Evolutionary conservation across 2,888 invertebrate species (phyloP).

Genomic region (Hirtodrosophila histrioides): DNA sequence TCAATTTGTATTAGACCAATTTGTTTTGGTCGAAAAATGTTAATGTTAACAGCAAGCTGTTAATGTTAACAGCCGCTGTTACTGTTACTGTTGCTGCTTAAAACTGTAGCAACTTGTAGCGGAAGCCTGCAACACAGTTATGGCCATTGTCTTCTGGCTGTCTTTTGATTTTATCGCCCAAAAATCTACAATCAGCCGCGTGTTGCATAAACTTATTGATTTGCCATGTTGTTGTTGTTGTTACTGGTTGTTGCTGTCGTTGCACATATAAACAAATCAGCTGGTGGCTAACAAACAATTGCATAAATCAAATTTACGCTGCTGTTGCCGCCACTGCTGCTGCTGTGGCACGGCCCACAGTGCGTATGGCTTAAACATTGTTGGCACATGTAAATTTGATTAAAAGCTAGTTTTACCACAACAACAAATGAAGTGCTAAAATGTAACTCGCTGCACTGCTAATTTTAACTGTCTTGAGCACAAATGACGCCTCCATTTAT

Average conservation of each 20-base stretch:
- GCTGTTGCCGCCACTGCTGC: conserved; percentile 13
- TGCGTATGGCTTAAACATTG: conserved; percentile 65
- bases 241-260: conserved; percentile 48
- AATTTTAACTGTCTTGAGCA: conserved; percentile 61
- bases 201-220: conserved; percentile 78
- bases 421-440: conserved; percentile 71
- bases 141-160: conserved; percentile 63
- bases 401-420: conserved; percentile 72
- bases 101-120: conserved; percentile 65
- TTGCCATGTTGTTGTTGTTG: conserved; percentile 49
- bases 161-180: conserved; percentile 64
- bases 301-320: conserved; percentile 78
- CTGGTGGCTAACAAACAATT: conserved; percentile 73
- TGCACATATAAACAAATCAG: conserved; percentile 76
- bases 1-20: background rate
- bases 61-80: conserved; percentile 7
- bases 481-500: conserved; percentile 72
- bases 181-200: conserved; percentile 63
- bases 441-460: conserved; percentile 49
- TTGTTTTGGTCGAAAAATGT: conserved; percentile 61
- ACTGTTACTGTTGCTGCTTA: conserved; percentile 6
- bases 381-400: conserved; percentile 73
- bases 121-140: conserved; percentile 54
- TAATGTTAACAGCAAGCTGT: conserved; percentile 20
- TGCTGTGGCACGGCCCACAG: conserved; percentile 57